These are phyloP conservation scores for Gnathonemus longibarbis DNA, from an alignment of 2,113 vertebrate species.

Conservation along the genomic window DNA sequence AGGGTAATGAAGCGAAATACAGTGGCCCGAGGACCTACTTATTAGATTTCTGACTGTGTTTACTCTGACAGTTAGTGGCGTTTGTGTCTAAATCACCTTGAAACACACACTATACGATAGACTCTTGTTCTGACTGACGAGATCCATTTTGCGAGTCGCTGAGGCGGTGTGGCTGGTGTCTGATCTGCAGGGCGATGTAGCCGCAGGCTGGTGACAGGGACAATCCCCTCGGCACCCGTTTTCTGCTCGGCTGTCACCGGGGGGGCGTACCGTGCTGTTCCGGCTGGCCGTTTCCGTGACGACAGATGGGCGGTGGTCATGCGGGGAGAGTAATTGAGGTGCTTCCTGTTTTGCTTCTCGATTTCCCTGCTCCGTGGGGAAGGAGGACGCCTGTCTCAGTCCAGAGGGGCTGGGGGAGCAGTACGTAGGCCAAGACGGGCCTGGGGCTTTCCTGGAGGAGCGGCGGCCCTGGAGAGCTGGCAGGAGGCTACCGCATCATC, in stretches of 20 bases:
- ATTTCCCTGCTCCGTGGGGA: not conserved
- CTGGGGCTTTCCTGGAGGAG: not conserved
- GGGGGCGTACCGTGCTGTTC: too few relatives aligned
- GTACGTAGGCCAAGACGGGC: not conserved
- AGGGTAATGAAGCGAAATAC: not conserved
- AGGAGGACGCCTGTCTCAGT: too few relatives aligned
- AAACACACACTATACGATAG: not conserved
- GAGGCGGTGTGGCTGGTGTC: too few relatives aligned
- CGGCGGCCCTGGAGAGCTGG: not conserved
- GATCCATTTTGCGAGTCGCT: not conserved
- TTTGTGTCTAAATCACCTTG: not conserved
- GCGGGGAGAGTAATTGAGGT: conserved; percentile 6
- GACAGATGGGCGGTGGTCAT: not conserved
- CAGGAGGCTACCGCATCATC: too few relatives aligned
- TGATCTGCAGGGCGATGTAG: not conserved
- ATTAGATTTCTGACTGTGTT: not conserved
- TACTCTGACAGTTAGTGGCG: not conserved
- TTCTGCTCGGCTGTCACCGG: not conserved
- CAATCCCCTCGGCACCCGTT: not conserved
- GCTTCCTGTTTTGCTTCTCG: not conserved
- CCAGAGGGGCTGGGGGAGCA: not conserved
- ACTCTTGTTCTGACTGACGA: not conserved
- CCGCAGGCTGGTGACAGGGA: not conserved
- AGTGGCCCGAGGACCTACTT: not conserved
- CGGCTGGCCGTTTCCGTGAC: not conserved